phyloP scores from a whole-genome alignment of 1,140 invertebrate species.

The Meteorus sp. region DNA sequence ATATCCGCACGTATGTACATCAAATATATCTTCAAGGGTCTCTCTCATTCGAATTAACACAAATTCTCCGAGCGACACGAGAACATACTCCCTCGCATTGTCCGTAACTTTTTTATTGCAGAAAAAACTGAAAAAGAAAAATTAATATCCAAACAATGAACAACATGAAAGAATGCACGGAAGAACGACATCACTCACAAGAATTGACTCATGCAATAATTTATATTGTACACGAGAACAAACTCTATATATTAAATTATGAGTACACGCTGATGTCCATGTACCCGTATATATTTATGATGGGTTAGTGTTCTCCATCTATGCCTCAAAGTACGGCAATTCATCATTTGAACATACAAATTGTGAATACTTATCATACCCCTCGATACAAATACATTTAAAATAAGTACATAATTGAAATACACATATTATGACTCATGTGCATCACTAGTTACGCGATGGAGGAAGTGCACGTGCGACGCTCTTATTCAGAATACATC shows the following conservation, averaged over 20 bases:
- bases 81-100: too few relatives aligned
- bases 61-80: too few relatives aligned
- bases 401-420: not conserved
- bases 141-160: not conserved
- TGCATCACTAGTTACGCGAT: not conserved
- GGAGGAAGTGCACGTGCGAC: slow-evolving; percentile 11
- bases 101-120: too few relatives aligned
- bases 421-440: not conserved
- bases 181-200: not conserved
- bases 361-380: too few relatives aligned
- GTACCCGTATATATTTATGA: slow-evolving; percentile 13
- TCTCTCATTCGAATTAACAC: too few relatives aligned
- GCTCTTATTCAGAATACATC: not conserved
- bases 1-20: too few relatives aligned
- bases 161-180: not conserved
- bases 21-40: too few relatives aligned
- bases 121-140: too few relatives aligned
- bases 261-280: slow-evolving; percentile 25
- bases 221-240: slow-evolving; percentile 39
- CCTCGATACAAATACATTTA: too few relatives aligned
- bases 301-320: slow-evolving; percentile 49
- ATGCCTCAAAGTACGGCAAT: too few relatives aligned
- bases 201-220: slow-evolving; percentile 42
- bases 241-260: slow-evolving; percentile 48
- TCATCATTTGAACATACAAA: too few relatives aligned